Base-by-base conservation (phyloP, 2,113 vertebrate genomes). In the Dinomys branickii region DNA sequence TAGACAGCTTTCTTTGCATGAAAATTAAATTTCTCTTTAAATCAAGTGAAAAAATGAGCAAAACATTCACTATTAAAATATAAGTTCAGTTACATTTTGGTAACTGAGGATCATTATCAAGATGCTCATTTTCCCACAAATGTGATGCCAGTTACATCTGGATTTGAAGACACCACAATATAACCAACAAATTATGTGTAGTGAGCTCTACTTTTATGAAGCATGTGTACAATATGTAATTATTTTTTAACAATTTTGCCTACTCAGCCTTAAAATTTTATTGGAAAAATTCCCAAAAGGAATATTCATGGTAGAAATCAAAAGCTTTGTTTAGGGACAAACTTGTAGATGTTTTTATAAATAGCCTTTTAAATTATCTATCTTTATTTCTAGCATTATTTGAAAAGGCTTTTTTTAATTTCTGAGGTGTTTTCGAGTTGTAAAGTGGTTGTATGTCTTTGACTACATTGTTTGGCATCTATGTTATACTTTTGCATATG, bases 71-170 rank as follows among this genome's bases (percentile, higher is more conserved):
- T 93, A 75, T 80, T 91, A 65, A 56, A 93, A 38, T 83, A 73
- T 5, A 95, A 88, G 69, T 59, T 82, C 95, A 94, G 90, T 82
- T 69, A 97, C 75, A 93, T 50, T 96, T 50, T 83, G 65, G 16
- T 94, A 95, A 94, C 86, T 96, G 94, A 83, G 44, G 10, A 0
- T 24, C n/a, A 58, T 96, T 94, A 94, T 19, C n/a, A 83, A 94
- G 19, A 5, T 83, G 85, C 54, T 91, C 35, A 80, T 83, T 86
- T 94, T 95, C 47, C 33, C 84, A 14, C 7, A 86, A 50, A 85
- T 52, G 52, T 67, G 22, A 69, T 67, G 3, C 28, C 38, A 93
- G 8, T 67, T 83, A 44, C 85, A 14, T 78, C 35, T 86, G 47
- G 0, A n/a, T 30, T 78, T 77, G 65, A n/a, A 92, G 71, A 77